phyloP scores from a whole-genome alignment of 2,888 invertebrate species.

The Drosophila mimica region DNA sequence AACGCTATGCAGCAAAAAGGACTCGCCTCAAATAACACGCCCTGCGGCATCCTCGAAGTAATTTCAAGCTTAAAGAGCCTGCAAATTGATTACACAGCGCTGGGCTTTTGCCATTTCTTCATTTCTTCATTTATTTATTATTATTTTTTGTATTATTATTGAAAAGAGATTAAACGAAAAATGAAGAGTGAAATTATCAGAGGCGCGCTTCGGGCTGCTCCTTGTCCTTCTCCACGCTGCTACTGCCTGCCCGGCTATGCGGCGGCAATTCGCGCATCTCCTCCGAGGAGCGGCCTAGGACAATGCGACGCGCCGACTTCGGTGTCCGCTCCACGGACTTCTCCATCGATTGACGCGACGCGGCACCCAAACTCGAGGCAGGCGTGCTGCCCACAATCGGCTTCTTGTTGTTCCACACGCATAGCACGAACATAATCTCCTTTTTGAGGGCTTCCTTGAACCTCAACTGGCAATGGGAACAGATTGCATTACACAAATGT shows the following conservation, averaged over 20 bases:
- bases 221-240: constrained; percentile 3
- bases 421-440: constrained; percentile 75
- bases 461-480: constrained; percentile 44
- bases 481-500: neutral
- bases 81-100: constrained; percentile 65
- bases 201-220: constrained; percentile 31
- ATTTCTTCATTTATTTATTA: constrained; percentile 1
- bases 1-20: constrained; percentile 39
- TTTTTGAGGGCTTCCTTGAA: constrained; percentile 69
- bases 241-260: constrained; percentile 12
- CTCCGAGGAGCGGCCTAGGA: constrained; percentile 54
- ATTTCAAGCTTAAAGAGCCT: constrained; percentile 75
- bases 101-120: constrained; percentile 35
- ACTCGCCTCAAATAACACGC: constrained; percentile 9
- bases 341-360: constrained; percentile 67
- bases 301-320: constrained; percentile 61
- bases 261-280: constrained; percentile 69
- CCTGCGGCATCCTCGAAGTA: constrained; percentile 63
- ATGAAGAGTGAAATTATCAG: constrained; percentile 24
- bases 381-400: constrained; percentile 67
- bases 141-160: constrained; percentile 22
- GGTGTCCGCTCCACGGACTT: constrained; percentile 70
- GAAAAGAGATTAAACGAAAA: constrained; percentile 20
- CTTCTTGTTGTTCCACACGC: constrained; percentile 81
- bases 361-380: constrained; percentile 62